Evolutionary conservation across 2,888 invertebrate species (phyloP), one percentile per base, ranked within the genome.

Genomic region (Tetanocera ferruginea): DNA sequence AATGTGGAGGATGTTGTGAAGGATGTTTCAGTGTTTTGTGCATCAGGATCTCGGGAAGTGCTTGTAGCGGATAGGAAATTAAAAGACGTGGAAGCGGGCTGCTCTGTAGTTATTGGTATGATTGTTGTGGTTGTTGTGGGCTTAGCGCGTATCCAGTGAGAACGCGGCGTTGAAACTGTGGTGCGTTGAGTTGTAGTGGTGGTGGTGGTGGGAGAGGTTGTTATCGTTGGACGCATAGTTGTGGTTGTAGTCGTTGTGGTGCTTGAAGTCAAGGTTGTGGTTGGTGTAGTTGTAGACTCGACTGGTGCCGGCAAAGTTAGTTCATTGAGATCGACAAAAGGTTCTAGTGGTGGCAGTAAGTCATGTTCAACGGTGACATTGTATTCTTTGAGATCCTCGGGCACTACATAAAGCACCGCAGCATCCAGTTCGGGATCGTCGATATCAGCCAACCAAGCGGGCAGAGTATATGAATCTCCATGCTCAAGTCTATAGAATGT

Each of bases 391-490:
- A 88, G 85, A 73, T 88, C 87, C 2, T 76, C 79, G 57, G 88
- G 88, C 64, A 88, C 84, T 17, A 85, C 83, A 52, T 85, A 88
- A 11, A 87, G 84, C 14, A 88, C 86, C 0, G 88, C 88, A 25
- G 88, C 86, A 79, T 89, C 89, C 28, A 88, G 77, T 31, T 88
- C 88, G 0, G 89, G 87, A 81, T 88, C 89, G 74, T 89, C 88
- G 0, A 86, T 84, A 64, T 85, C 89, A 49, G 85, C 85, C 51
- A 88, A 71, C 88, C 88, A 88, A 1, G 88, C 82, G 5, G 88
- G 88, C 62, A 88, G 70, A 0, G 88, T 86, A 51, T 86, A 85
- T 0, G 89, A 86, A 60, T 88, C 85, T 0, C 82, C 84, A 57
- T 84, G 83, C 72, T 85, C 87, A n/a, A 89, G 82, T 60, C 81